Base-by-base conservation (phyloP, 2,888 invertebrate species). In the Hydrotaea cyrtoneurina region DNA sequence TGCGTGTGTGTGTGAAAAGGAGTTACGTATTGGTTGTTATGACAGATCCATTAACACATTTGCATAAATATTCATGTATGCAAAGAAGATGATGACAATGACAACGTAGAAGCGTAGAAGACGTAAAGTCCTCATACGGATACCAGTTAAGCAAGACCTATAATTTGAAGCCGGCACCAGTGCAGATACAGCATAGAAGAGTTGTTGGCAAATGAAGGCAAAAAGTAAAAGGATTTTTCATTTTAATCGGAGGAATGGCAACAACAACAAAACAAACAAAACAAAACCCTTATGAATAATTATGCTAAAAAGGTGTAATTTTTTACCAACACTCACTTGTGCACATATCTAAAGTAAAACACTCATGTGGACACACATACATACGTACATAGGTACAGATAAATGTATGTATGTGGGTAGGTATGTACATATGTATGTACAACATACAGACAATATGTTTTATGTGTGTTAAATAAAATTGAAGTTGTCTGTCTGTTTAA, bases 1-100 rank as follows among this genome's bases (percentile, higher is more conserved):
- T 17, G 83, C 78, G 71, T 75, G 19, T 39, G 43, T 59, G 10
- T 21, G 19, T 43, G 21, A 43, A 57, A 23, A 43, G 73, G 21
- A 73, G 73, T 73, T 57, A 74, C 73, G 59, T 62, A 73, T 85
- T 77, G 82, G 77, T 75, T 77, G 64, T 77, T 79, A 79, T 78
- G 86, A 78, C 83, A 83, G 76, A 83, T 87, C 87, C 86, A 87
- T 87, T 87, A 87, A 87, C 87, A 82, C 86, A 87, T 87, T 87
- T 87, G 87, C 87, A 87, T 87, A 87, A 87, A 87, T 87, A 87
- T 86, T 86, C 86, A 86, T 86, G 86, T 78, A 84, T 86, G 79
- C 64, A 82, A 77, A 82, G 74, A 74, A 69, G 69, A 62, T 71
- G 57, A 74, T 55, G 46, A 74, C 23, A 39, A 74, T 62, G 59